Base-by-base conservation (phyloP, 2,797 vertebrate genomes). In the Oreortyx pictus region DNA sequence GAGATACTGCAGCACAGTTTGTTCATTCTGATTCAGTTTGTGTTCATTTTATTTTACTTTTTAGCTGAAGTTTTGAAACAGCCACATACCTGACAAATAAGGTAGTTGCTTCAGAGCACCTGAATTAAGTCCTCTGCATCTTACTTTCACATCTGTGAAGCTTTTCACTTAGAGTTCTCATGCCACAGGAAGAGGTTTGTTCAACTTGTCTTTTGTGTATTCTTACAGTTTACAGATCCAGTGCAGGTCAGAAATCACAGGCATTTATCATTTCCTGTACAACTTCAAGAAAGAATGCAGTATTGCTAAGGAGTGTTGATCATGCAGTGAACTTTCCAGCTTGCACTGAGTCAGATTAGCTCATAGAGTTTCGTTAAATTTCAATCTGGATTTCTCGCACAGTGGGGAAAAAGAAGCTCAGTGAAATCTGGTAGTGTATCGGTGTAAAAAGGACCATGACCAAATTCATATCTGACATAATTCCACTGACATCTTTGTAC, bases 141-240 rank as follows among this genome's bases (percentile, higher is more conserved):
- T 64, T 91, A 95, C 89, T 61, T 88, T 92, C 84, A 65, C 54
- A 71, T 90, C 79, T 92, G 47, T 91, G 93, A 85, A 84, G 75
- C 25, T 94, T 95, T 91, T 93, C 31, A 15, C 47, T 56, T 61
- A 52, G 35, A 78, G 74, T 62, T 84, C 82, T 46, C 4, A 29
- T 73, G 71, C 0, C 89, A 86, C 75, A 80, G 92, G 59, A 83
- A 56, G 25, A 80, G 20, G 47, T 95, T 67, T 93, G 29, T 56
- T 57, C 7, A 8, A 39, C 20, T 49, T 89, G 47, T 37, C 52
- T 76, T 75, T 93, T 41, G n/a, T 6, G 12, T 59, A 14, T 73
- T 29, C 6, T 65, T 75, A 59, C 27, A 78, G 60, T 8, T 72
- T 75, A 62, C n/a, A 73, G 67, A 62, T 65, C 46, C 19, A 50